Evolutionary conservation across 2,113 vertebrate genomes (phyloP).

Genomic region (Mobula hypostoma): DNA sequence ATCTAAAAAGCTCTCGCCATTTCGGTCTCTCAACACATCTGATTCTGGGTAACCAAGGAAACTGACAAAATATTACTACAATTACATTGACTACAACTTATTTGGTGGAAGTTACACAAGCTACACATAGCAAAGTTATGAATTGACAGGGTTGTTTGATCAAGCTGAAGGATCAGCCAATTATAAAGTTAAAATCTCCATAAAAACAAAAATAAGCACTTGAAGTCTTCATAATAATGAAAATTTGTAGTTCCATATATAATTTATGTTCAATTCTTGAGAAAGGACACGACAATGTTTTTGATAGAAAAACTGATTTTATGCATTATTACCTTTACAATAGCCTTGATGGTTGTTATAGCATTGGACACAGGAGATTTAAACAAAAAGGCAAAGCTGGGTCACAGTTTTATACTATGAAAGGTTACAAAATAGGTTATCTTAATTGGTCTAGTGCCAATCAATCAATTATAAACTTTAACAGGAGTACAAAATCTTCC

Average conservation of each 20-base stretch:
- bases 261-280: background rate
- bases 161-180: background rate
- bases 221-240: background rate
- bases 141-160: background rate
- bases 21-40: background rate
- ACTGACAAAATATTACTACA: background rate
- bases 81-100: background rate
- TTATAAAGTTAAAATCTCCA: background rate
- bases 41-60: background rate
- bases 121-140: background rate
- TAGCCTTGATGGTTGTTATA: background rate
- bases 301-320: background rate
- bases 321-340: background rate
- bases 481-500: background rate
- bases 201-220: background rate
- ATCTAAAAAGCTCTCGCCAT: background rate
- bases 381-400: background rate
- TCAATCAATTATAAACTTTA: background rate
- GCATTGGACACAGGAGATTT: background rate
- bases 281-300: background rate
- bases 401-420: background rate
- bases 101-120: background rate
- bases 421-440: background rate
- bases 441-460: background rate
- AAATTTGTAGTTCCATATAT: background rate